Evolutionary conservation across 1,140 invertebrate genomes (phyloP), one percentile per base, ranked within the genome.

Genomic region (Pomacea maculata): DNA sequence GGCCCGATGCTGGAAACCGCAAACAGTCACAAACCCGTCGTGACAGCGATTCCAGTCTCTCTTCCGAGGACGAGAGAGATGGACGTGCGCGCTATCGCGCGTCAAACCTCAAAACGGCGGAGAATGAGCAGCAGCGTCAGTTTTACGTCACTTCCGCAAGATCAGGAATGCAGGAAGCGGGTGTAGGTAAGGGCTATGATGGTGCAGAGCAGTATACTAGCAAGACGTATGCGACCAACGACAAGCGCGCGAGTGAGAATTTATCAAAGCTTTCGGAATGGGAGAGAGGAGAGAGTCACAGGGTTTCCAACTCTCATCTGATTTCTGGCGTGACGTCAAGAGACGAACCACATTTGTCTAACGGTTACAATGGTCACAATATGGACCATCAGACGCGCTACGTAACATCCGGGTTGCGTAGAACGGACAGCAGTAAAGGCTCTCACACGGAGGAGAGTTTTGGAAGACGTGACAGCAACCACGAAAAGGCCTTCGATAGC

Each of bases 1-100:
- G 29, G 11, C 1, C n/a, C 21, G 29, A 70, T 21, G 3, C 29
- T 21, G 21, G 4, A 6, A n/a, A 12, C 67, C 12, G 67, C 67
- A 52, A 17, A 72, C 71, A 45, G 71, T 34, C 29, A 29, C 19
- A 34, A 7, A 25, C 21, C 57, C 64, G 75, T 29, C 14, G n/a
- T 14, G 29, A 17, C 21, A 78, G 77, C 45, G 77, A 54, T n/a
- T 78, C 77, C 67, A 78, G 77, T 45, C 52, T 78, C 65, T 78
- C 77, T 4, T 78, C 77, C 17, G 77, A 78, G 7, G 77, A 71
- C 19, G 77, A 54, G 10, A n/a, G 54, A 21, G 77, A 15, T 29
- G 67, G 77, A 17, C 29, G 54, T 17, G 8, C 65, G 9, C 77
- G n/a, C 12, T 78, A 78, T 65, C 64, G 65, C 14, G 25, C 67